Conservation (phyloP, 2,888 invertebrate species). For the Drosophila setosimentum region DNA sequence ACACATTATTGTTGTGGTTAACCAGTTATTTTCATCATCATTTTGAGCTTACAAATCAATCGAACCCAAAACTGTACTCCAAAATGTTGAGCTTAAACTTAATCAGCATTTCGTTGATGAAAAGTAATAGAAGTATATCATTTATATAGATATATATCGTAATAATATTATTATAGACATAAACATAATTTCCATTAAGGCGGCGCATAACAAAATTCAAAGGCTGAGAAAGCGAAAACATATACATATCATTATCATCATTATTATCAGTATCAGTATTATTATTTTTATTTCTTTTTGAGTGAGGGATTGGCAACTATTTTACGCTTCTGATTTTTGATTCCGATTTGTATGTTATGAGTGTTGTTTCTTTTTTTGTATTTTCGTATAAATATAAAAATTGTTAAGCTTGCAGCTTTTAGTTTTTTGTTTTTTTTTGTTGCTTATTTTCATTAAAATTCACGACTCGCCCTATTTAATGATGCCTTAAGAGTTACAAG, state of each 20-base stretch:
- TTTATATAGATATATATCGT: slow-evolving; percentile 7
- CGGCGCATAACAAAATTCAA: slow-evolving; percentile 45
- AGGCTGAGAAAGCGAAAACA: slow-evolving; percentile 41
- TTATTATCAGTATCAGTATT: neutral
- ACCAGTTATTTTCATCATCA: slow-evolving; percentile 29
- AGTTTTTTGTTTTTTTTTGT: slow-evolving; percentile 33
- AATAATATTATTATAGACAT: slow-evolving; percentile 32
- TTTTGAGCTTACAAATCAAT: slow-evolving; percentile 58
- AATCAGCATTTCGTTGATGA: slow-evolving; percentile 49
- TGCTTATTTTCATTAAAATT: slow-evolving; percentile 46
- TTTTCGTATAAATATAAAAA: slow-evolving; percentile 72
- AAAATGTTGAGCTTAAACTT: slow-evolving; percentile 57
- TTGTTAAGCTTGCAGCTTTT: slow-evolving; percentile 70
- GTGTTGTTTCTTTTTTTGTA: slow-evolving; percentile 7
- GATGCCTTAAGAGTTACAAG: slow-evolving; percentile 49
- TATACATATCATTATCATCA: neutral
- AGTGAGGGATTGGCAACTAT: slow-evolving; percentile 47
- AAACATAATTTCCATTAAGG: slow-evolving; percentile 33
- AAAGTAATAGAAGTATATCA: slow-evolving; percentile 16
- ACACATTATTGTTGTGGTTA: neutral
- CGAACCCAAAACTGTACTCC: slow-evolving; percentile 36
- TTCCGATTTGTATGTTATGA: slow-evolving; percentile 2
- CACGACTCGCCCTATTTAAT: slow-evolving; percentile 56
- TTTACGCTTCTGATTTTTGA: slow-evolving; percentile 38
- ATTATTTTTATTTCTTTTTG: neutral